Conservation (phyloP, 2,113 vertebrate species). For the Alethe diademata region DNA sequence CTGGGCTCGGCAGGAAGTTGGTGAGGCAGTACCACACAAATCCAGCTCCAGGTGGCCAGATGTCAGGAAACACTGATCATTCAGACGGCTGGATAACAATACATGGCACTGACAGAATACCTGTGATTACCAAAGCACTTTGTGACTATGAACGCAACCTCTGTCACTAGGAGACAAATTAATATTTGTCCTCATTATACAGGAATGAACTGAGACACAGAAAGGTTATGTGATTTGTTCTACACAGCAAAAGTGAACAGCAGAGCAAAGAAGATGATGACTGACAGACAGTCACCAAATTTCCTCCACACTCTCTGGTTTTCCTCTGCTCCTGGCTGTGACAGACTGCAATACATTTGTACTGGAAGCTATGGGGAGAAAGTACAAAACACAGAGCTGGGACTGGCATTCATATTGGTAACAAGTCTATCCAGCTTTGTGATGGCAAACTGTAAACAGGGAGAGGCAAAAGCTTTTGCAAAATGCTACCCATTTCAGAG, state of each 20-base stretch:
- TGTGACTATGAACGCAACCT: not conserved
- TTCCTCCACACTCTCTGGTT: not conserved
- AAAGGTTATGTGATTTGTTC: not conserved
- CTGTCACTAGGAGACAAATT: slow-evolving; percentile 49
- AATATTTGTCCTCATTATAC: slow-evolving; percentile 37
- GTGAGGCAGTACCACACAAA: not conserved
- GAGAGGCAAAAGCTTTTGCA: not conserved
- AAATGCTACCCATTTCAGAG: not conserved
- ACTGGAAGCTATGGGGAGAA: not conserved
- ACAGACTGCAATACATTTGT: not conserved
- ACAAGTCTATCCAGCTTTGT: not conserved
- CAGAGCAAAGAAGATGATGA: not conserved
- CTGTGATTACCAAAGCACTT: not conserved
- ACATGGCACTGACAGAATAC: not conserved
- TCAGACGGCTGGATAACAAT: not conserved
- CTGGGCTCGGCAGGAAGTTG: not conserved
- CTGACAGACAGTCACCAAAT: not conserved
- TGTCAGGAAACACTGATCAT: not conserved
- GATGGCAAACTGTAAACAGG: not conserved
- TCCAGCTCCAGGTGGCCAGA: not conserved
- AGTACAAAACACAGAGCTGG: not conserved
- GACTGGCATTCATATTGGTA: not conserved
- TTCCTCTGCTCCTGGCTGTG: not conserved
- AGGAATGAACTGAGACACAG: not conserved
- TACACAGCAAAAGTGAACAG: not conserved